phyloP scores from a whole-genome alignment of 2,888 invertebrate species.

The Nephrotoma guestfalica region DNA sequence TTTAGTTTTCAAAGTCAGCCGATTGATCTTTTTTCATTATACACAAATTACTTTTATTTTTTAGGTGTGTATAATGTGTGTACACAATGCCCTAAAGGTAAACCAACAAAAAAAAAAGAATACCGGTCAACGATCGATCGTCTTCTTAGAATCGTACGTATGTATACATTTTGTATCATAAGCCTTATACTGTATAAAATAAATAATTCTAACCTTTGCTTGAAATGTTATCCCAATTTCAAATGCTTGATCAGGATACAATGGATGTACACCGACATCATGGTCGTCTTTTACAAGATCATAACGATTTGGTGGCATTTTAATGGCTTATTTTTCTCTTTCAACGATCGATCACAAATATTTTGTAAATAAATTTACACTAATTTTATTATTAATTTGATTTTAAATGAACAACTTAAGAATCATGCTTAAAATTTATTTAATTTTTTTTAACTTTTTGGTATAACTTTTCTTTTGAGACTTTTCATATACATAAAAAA shows the following conservation, averaged over 20 bases:
- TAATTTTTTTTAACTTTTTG: not conserved
- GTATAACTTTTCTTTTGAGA: not conserved
- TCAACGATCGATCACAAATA: not conserved
- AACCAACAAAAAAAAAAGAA: not conserved
- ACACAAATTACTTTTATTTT: not conserved
- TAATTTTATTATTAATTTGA: not conserved
- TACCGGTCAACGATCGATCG: not conserved
- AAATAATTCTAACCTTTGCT: slow-evolving; percentile 57
- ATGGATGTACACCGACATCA: slow-evolving; percentile 67
- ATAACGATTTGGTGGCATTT: slow-evolving; percentile 67
- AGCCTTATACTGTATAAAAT: not conserved
- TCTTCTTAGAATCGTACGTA: not conserved
- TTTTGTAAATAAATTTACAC: not conserved
- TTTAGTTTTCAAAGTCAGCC: not conserved
- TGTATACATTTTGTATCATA: not conserved
- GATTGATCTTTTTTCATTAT: not conserved
- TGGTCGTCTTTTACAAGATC: slow-evolving; percentile 83
- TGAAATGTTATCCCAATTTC: slow-evolving; percentile 68
- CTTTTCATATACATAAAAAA: not conserved
- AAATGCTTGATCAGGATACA: slow-evolving; percentile 87
- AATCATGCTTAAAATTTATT: not conserved
- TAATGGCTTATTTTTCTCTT: slow-evolving; percentile 16
- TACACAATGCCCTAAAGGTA: not conserved
- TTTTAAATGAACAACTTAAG: not conserved
- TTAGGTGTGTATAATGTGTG: not conserved